phyloP scores from a whole-genome alignment of 2,113 vertebrate genomes.

The Gadus chalcogrammus region DNA sequence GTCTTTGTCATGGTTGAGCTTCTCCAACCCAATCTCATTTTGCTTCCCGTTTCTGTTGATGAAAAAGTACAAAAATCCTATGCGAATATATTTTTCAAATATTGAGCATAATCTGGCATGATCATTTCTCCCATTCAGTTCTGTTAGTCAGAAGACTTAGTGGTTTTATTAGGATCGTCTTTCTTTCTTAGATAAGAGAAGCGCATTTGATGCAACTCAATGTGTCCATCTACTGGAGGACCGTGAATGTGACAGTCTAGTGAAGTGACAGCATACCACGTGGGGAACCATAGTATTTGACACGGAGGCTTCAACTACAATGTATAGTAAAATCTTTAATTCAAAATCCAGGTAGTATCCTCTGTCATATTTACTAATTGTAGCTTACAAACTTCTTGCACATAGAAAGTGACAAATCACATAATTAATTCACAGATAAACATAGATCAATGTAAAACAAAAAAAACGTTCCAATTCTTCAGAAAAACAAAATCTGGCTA shows the following conservation, averaged over 20 bases:
- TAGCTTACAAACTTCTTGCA: constrained; percentile 60
- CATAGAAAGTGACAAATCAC: constrained; percentile 31
- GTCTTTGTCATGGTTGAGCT: too few species aligned
- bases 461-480: constrained; percentile 23
- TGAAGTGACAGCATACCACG: too few species aligned
- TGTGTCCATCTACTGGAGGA: constrained; percentile 53
- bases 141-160: too few species aligned
- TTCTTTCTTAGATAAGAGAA: too few species aligned
- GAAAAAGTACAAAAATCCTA: too few species aligned
- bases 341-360: constrained; percentile 55
- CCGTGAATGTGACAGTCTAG: constrained; percentile 4
- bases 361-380: constrained; percentile 36
- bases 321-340: constrained; percentile 66
- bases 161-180: too few species aligned
- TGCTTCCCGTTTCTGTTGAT: too few species aligned
- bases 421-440: constrained; percentile 44
- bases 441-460: constrained; percentile 9
- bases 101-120: too few species aligned
- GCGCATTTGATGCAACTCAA: constrained; percentile 27
- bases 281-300: not conserved
- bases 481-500: constrained; percentile 15
- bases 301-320: not conserved
- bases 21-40: too few species aligned
- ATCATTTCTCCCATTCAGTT: too few species aligned
- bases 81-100: too few species aligned